These are phyloP conservation scores for Petaurus breviceps DNA, from an alignment of 2,113 vertebrate genomes.

Conservation along the genomic window DNA sequence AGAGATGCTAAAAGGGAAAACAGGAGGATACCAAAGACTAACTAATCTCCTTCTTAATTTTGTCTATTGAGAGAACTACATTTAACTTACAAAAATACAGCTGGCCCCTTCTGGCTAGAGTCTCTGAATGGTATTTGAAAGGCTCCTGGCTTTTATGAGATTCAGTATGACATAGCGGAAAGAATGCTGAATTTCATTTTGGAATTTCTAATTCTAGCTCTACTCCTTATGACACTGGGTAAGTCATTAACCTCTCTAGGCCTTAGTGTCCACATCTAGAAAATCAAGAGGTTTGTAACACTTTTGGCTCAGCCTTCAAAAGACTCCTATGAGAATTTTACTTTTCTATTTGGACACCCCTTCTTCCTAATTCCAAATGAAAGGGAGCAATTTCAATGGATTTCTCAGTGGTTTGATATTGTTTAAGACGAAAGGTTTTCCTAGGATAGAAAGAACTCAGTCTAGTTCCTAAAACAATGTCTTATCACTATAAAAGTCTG, in stretches of 20 bases:
- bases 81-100: background rate
- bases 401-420: background rate
- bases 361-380: background rate
- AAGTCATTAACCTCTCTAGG: background rate
- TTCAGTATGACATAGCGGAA: background rate
- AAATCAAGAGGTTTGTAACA: background rate
- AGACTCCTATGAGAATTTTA: background rate
- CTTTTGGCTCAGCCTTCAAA: background rate
- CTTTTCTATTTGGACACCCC: background rate
- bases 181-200: background rate
- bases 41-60: background rate
- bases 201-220: background rate
- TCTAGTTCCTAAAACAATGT: background rate
- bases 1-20: background rate
- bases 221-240: background rate
- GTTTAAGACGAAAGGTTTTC: background rate
- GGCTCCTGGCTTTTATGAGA: background rate
- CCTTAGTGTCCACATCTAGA: background rate
- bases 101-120: background rate
- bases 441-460: background rate
- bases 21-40: background rate
- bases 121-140: background rate
- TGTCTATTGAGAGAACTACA: background rate
- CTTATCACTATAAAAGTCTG: background rate
- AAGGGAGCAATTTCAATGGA: background rate